phyloP scores from a whole-genome alignment of 2,113 vertebrate species.

The Zapornia atra region DNA sequence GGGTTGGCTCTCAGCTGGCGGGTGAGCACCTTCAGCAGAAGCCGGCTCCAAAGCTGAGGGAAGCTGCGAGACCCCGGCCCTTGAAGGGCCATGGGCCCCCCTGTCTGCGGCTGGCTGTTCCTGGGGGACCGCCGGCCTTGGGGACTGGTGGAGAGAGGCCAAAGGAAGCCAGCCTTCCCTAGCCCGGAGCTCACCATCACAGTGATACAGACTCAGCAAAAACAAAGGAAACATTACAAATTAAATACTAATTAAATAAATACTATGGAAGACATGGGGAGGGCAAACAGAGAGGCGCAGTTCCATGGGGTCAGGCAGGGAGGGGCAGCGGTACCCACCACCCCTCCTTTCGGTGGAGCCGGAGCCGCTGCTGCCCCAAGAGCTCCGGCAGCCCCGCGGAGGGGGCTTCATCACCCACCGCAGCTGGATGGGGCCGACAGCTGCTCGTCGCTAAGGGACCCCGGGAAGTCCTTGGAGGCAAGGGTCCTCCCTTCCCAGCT shows the following conservation, averaged over 20 bases:
- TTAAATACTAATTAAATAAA: constrained; percentile 88
- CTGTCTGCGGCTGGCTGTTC: not conserved
- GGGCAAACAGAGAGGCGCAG: constrained; percentile 54
- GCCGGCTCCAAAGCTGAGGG: not conserved
- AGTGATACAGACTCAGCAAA: constrained; percentile 83
- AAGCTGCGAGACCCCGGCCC: not conserved
- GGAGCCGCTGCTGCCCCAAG: not conserved
- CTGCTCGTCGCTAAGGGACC: not conserved
- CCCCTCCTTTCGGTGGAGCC: not conserved
- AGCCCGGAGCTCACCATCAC: constrained; percentile 71
- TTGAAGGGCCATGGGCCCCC: not conserved
- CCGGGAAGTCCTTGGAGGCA: not conserved
- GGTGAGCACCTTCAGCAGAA: not conserved
- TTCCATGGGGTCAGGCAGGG: constrained; percentile 29
- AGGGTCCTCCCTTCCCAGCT: not conserved
- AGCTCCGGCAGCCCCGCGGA: not conserved
- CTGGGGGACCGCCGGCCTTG: not conserved
- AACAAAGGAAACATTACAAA: constrained; percentile 80
- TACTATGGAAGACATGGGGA: constrained; percentile 80
- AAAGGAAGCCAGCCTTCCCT: not conserved
- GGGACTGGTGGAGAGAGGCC: not conserved
- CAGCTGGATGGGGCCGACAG: not conserved
- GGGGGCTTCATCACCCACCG: not conserved
- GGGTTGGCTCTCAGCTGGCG: not conserved
- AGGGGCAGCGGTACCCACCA: not conserved